These are phyloP conservation scores for Myotis lucifugus DNA, from an alignment of 2,113 vertebrate genomes.

Conservation along the genomic window DNA sequence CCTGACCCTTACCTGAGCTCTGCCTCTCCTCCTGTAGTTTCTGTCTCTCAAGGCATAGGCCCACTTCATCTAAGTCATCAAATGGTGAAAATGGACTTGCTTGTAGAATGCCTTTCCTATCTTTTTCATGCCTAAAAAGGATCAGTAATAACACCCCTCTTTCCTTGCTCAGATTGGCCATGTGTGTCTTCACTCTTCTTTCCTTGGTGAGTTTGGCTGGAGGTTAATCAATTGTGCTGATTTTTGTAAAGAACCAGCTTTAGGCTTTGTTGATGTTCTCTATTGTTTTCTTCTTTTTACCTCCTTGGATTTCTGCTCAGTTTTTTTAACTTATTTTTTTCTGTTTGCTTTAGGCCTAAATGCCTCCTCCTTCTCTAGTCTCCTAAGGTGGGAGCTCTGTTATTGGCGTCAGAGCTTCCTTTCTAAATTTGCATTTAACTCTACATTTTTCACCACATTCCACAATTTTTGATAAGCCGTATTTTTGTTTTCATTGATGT, in stretches of 20 bases:
- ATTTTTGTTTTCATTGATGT: not conserved
- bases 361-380: not conserved
- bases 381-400: not conserved
- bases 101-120: not conserved
- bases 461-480: not conserved
- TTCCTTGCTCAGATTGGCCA: not conserved
- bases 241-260: not conserved
- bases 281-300: not conserved
- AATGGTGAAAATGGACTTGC: not conserved
- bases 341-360: not conserved
- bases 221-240: not conserved
- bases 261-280: not conserved
- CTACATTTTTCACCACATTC: not conserved
- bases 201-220: not conserved
- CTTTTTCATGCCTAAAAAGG: accelerated
- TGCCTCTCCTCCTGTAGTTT: not conserved
- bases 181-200: not conserved
- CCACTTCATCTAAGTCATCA: not conserved
- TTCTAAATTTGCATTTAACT: not conserved
- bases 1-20: not conserved
- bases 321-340: not conserved
- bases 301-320: not conserved
- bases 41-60: not conserved
- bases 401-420: not conserved
- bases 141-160: not conserved